phyloP scores from a whole-genome alignment of 1,140 invertebrate genomes.

The Neuroterus valhalla region DNA sequence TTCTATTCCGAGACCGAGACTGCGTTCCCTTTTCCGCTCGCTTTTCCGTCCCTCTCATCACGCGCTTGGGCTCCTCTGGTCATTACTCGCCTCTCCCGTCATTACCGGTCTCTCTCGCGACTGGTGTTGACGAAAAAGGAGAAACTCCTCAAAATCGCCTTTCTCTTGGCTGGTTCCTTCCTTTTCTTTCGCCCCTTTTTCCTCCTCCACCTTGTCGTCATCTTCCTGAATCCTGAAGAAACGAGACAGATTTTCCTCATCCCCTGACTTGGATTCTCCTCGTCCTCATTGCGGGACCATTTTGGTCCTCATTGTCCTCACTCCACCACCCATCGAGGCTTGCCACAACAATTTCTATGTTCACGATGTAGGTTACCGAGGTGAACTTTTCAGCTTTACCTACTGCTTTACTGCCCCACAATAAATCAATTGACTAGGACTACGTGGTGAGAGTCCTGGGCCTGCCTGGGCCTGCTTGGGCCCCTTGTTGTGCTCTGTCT shows the following conservation, averaged over 20 bases:
- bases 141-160: constrained; percentile 27
- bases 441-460: neutral
- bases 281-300: no score
- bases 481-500: neutral
- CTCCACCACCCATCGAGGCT: constrained; percentile 67
- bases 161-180: constrained; percentile 48
- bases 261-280: constrained; percentile 36
- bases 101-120: constrained; percentile 32
- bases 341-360: constrained; percentile 74
- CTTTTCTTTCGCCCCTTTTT: constrained; percentile 38
- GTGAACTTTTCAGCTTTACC: constrained; percentile 60
- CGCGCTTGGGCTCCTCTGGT: constrained; percentile 8
- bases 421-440: constrained; percentile 67
- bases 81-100: constrained; percentile 33
- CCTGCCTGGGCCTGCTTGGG: no score
- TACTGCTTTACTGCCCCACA: constrained; percentile 67
- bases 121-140: neutral
- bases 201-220: constrained; percentile 3
- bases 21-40: constrained; percentile 38
- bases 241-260: constrained; percentile 30
- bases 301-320: no score
- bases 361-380: constrained; percentile 72
- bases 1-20: no score
- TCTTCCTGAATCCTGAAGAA: neutral
- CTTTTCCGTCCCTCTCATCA: neutral